Evolutionary conservation across 2,113 vertebrate genomes (phyloP).

Genomic region (Alectura lathami): DNA sequence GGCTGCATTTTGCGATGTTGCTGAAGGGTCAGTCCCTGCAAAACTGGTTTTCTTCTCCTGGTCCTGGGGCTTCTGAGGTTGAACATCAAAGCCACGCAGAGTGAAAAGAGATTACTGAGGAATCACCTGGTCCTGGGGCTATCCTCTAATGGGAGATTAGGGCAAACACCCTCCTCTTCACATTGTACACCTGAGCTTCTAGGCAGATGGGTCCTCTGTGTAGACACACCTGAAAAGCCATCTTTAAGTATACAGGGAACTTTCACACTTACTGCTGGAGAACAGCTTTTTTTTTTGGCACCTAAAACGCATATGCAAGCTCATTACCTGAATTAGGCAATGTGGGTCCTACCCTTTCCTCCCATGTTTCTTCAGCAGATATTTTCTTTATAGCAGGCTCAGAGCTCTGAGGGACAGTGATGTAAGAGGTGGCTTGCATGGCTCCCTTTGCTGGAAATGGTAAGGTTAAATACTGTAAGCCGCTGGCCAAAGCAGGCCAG

Average conservation of each 20-base stretch:
- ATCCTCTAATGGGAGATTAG: background rate
- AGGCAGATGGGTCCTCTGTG: background rate
- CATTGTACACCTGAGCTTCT: background rate
- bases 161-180: background rate
- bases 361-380: background rate
- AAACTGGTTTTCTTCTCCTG: background rate
- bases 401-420: background rate
- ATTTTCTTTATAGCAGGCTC: background rate
- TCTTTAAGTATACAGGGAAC: fast-evolving
- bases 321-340: background rate
- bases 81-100: background rate
- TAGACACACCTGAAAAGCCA: background rate
- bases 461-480: background rate
- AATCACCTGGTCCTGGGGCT: background rate
- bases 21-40: background rate
- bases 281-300: background rate
- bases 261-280: background rate
- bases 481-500: background rate
- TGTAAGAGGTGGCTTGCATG: background rate
- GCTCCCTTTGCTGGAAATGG: background rate
- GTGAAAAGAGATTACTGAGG: background rate
- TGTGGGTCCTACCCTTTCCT: background rate
- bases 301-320: fast-evolving
- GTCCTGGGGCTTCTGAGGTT: background rate
- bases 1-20: background rate